Conservation (phyloP, 2,888 invertebrate species). For the Coenonympha glycerion region DNA sequence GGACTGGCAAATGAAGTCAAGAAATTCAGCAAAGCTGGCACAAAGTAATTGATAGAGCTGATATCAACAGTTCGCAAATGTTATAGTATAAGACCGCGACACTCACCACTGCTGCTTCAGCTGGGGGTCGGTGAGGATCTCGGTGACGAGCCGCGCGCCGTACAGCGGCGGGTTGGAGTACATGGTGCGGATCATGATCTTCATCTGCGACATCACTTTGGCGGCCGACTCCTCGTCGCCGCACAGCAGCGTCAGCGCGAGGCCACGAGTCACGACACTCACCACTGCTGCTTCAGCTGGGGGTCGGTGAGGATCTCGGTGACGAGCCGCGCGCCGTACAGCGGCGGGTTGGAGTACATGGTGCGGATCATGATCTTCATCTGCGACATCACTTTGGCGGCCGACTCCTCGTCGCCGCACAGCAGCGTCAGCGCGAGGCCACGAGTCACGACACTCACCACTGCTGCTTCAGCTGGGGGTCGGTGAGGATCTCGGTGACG, state of each 20-base stretch:
- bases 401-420: slow-evolving; percentile 84
- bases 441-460: slow-evolving; percentile 91
- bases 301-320: slow-evolving; percentile 86
- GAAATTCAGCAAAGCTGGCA: too few species aligned
- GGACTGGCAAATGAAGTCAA: too few species aligned
- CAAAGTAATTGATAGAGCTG: too few species aligned
- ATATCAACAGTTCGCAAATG: too few species aligned
- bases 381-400: slow-evolving; percentile 91
- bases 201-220: slow-evolving; percentile 92
- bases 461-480: slow-evolving; percentile 78
- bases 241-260: slow-evolving; percentile 89
- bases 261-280: slow-evolving; percentile 87
- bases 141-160: slow-evolving; percentile 91
- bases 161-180: slow-evolving; percentile 98
- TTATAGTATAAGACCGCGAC: too few species aligned
- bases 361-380: slow-evolving; percentile 96
- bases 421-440: slow-evolving; percentile 92
- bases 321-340: slow-evolving; percentile 94
- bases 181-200: slow-evolving; percentile 95
- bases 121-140: slow-evolving; percentile 84
- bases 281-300: slow-evolving; percentile 84
- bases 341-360: slow-evolving; percentile 98
- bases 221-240: slow-evolving; percentile 86
- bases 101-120: slow-evolving; percentile 84
- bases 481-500: slow-evolving; percentile 88